A percentile compares a stretch with the other conserved stretches of the same genome.
Evolutionary conservation across 2,113 vertebrate genomes (phyloP).

Genomic region (Natator depressus): DNA sequence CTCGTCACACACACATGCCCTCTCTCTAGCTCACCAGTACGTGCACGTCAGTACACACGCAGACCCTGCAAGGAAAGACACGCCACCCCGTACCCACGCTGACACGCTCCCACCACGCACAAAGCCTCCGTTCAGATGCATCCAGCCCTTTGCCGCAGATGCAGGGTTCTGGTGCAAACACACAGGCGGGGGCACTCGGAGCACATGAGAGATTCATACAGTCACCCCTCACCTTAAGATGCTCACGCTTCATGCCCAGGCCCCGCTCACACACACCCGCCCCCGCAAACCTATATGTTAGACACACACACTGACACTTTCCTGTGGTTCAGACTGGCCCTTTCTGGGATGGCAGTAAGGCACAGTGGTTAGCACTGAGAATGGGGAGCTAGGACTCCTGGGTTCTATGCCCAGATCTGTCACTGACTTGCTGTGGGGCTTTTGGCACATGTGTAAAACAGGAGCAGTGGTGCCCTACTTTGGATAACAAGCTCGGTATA

Average conservation of each 20-base stretch:
- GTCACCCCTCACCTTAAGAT: background rate
- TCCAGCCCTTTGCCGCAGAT: background rate
- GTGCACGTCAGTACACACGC: too few relatives aligned
- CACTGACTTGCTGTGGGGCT: background rate
- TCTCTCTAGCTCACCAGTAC: background rate
- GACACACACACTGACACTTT: background rate
- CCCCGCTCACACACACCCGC: background rate
- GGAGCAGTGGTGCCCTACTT: background rate
- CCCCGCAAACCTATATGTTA: background rate
- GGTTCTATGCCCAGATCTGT: background rate
- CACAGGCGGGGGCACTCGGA: background rate
- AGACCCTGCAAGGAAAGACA: background rate
- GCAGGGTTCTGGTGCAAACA: background rate
- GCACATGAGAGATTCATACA: background rate
- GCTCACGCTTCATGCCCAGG: background rate
- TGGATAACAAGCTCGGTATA: background rate
- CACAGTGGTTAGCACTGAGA: background rate
- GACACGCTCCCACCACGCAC: background rate
- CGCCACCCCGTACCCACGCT: background rate
- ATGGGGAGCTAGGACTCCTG: background rate
- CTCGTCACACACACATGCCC: background rate
- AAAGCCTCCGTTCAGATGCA: background rate
- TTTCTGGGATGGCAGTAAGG: background rate
- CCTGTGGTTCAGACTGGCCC: background rate
- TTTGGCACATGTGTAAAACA: background rate